Base-by-base conservation (phyloP, 1,140 invertebrate species). In the Antheraea pernyi region DNA sequence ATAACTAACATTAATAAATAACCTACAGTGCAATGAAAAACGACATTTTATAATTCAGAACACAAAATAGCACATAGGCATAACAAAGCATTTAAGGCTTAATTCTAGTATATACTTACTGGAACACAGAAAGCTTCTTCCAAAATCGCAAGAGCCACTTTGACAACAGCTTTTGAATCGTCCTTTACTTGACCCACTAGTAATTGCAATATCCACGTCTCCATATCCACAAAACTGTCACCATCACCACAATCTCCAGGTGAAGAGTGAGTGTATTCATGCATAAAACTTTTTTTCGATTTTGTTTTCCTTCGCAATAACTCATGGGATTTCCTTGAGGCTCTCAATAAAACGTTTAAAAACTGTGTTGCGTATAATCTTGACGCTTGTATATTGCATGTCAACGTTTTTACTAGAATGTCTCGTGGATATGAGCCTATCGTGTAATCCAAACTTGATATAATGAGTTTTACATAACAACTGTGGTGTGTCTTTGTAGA, bases 101-200 rank as follows among this genome's bases (percentile, higher is more conserved):
- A 30, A 30, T 30, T 30, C 1, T 30, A 30, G 22, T 30, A 30
- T 30, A 59, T 16, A 85, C 87, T 86, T 80, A 97, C 96, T 67
- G 95, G 94, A 69, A 98, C 95, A 91, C 98, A 97, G 83, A 97
- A 98, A 19, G 98, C 97, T 94, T 99, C 98, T 81, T 98, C 97
- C n/a, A 99, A 92, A 61, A 96, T 96, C 69, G 95, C 94, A 16
- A 98, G 84, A 3, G 98, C 97, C 13, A 95, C 94, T 46, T 96
- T 93, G 0, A 96, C 95, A 7, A 99, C 95, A 19, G 94, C 93
- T 71, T 95, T 95, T 59, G 96, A 96, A 63, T 94, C 93, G 82
- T 99, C 98, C 68, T 95, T 95, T 2, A 99, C 92, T 92, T 98
- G 97, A 63, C 94, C 95, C 13, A 97, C 95, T 13, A 99, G 92